Evolutionary conservation across 1,140 invertebrate genomes (phyloP), one percentile per base, ranked within the genome.

Genomic region (Drosophila oshimai): DNA sequence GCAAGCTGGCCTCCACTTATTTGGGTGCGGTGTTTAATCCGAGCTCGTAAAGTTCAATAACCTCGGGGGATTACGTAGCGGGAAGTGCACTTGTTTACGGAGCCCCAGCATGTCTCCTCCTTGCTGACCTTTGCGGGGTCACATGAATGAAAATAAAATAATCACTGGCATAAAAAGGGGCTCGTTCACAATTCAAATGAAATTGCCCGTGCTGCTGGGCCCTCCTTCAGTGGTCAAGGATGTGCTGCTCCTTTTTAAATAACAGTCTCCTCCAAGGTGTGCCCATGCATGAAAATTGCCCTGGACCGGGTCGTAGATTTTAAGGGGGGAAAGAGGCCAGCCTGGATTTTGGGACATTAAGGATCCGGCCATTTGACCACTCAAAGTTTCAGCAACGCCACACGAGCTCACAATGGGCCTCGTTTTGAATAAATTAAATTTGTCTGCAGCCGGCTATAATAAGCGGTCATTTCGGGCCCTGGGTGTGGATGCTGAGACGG

Each of bases 391-490:
- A 50, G 51, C 61, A 73, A 73, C 73, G 67, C 77, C 78, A 83
- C 44, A 49, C 33, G 39, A 41, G 26, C 62, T 41, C 76, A 69
- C 62, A 74, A 29, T 78, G 57, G 78, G 50, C 64, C 47, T 61
- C 65, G 86, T 80, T 84, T 84, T 84, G 75, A 84, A 80, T 84
- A 84, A 84, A 84, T 84, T 80, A 68, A 84, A 84, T 84, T 68
- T 80, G 55, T 72, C 55, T 80, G 65, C 50, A 55, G 46, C 50
- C 51, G 26, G 44, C 33, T 54, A 69, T 78, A 71, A 78, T 84
- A 78, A 78, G 73, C 44, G 61, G 54, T 71, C 47, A 15, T 13
- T 37, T 34, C 20, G 13, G 20, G 22, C 18, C 33, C 58, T 7
- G 26, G 10, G 45, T 7, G 20, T 33, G 34, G 31, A 34, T 20